Evolutionary conservation across 2,113 vertebrate genomes (phyloP), one percentile per base, ranked within the genome.

Genomic region (Trichechus manatus): DNA sequence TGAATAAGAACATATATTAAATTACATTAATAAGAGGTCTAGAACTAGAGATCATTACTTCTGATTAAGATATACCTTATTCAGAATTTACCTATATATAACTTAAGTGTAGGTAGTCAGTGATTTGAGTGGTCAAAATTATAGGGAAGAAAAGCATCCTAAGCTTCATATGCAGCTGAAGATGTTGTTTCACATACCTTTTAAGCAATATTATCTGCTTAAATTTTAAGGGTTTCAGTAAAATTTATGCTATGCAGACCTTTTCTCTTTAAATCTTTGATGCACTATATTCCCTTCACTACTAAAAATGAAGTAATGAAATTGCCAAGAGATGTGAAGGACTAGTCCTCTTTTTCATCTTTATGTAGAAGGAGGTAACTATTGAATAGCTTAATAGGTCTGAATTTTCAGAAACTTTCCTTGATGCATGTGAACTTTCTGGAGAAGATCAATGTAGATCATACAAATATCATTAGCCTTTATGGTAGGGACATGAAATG

Each of bases 191-290:
- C 9, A 75, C 36, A 56, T 77, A 39, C 1, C 56, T 64, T 81
- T 15, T 47, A 86, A 59, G 9, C 11, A 9, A 42, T 17, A 2
- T 72, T 86, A 79, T 8, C 50, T 91, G 14, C 42, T 61, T 20
- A 22, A 61, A 61, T 4, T 53, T 42, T 33, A 63, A 47, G 15
- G 14, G 2, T 85, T 94, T 63, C 4, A 61, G 6, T 39, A 33
- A 81, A 93, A 86, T 36, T 66, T 10, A 86, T 59, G n/a, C 25
- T 63, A 11, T 47, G 9, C 3, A 86, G 9, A 63, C 17, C 13
- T 89, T 92, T 84, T 82, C 15, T 91, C 92, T 86, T 29, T 87
- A 82, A 89, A 66, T 31, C 61, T 13, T 33, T 64, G 5, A 72
- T 63, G 15, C 4, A 63, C 61, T 70, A 6, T 63, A 75, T 27